phyloP scores from a whole-genome alignment of 2,113 vertebrate genomes.

The Paraplagusia blochii region DNA sequence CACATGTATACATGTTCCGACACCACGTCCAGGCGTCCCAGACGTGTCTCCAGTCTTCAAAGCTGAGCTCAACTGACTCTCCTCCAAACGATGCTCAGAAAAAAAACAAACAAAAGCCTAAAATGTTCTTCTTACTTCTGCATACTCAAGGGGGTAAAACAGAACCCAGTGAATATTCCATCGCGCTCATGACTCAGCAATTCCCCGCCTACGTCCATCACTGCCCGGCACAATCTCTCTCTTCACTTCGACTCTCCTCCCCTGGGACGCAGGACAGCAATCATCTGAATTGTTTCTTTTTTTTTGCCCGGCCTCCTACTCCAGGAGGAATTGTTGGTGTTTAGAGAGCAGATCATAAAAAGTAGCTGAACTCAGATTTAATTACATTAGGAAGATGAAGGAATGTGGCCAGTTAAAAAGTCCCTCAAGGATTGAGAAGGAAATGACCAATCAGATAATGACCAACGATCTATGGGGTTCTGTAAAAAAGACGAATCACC shows the following conservation, averaged over 20 bases:
- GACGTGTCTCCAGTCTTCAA: slow-evolving; percentile 40
- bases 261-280: slow-evolving; percentile 44
- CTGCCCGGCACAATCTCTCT: slow-evolving; percentile 53
- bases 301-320: slow-evolving; percentile 43
- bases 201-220: slow-evolving; percentile 44
- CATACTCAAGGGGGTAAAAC: slow-evolving; percentile 12
- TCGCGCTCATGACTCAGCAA: slow-evolving; percentile 53
- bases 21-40: slow-evolving; percentile 44
- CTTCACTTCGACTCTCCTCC: slow-evolving; percentile 44
- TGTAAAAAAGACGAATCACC: slow-evolving; percentile 20
- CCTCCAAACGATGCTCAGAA: slow-evolving; percentile 41
- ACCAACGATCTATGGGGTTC: slow-evolving; percentile 30
- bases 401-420: slow-evolving; percentile 26
- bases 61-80: slow-evolving; percentile 46
- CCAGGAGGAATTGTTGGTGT: slow-evolving; percentile 39
- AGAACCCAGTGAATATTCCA: slow-evolving; percentile 44
- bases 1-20: slow-evolving; percentile 64
- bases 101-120: slow-evolving; percentile 53
- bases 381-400: slow-evolving; percentile 55
- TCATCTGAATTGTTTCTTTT: slow-evolving; percentile 48
- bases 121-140: slow-evolving; percentile 39
- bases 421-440: slow-evolving; percentile 36
- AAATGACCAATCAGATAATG: slow-evolving; percentile 25
- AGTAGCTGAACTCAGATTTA: slow-evolving; percentile 34
- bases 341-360: slow-evolving; percentile 52